Evolutionary conservation across 2,888 invertebrate species (phyloP), one percentile per base, ranked within the genome.

Genomic region (Cephus rjabovi): DNA sequence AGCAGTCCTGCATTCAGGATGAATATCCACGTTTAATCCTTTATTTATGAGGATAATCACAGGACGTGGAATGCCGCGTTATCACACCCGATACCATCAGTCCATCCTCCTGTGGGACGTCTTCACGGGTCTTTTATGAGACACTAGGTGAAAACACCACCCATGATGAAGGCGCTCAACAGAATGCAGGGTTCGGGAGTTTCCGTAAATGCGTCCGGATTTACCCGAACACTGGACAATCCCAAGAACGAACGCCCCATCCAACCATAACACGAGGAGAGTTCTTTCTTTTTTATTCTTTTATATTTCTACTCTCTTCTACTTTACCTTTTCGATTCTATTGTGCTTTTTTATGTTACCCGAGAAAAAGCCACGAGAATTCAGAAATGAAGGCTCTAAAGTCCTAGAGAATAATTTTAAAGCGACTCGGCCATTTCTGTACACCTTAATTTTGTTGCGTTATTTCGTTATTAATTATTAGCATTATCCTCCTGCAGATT

Each of bases 111-210:
- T 11, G 31, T n/a, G 12, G 31, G 73, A 30, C 23, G 33, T 34
- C 34, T 35, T n/a, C 73, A 74, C 75, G n/a, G 56, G 33, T 75
- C 69, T 77, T 70, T 37, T 34, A 77, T 23, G 56, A 56, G 23
- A 23, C 23, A 56, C 56, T 80, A 86, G 82, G 86, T 85, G 86
- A 87, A 87, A 87, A 87, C 84, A 87, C 82, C 56, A 56, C 56
- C 83, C 85, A 84, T 86, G 83, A 83, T 86, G 84, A 84, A 87
- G 83, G 86, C 83, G 82, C 80, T 80, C 81, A 85, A 82, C 80
- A 82, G 83, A 56, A 71, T 71, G 71, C 71, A 74, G 77, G 78
- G 81, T 80, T 83, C 83, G 83, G 83, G 40, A 34, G 76, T 68
- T 71, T 78, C 83, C 83, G 83, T 77, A 34, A 76, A 11, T 33